phyloP scores from a whole-genome alignment of 64 coral and sea anemone species.

The Montipora capricornis region DNA sequence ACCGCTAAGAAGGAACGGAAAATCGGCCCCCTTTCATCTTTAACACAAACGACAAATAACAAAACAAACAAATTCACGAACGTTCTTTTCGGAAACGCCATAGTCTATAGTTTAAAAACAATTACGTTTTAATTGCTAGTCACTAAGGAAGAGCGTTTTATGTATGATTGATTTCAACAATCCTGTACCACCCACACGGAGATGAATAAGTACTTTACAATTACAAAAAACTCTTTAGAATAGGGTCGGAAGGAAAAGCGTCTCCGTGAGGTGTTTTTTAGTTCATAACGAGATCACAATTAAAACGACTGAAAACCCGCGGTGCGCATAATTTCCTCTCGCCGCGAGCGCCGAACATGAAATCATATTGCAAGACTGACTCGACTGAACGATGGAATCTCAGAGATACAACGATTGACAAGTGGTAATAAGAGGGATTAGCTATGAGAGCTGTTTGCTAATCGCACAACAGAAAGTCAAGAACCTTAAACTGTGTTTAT shows the following conservation, averaged over 20 bases:
- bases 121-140: slow-evolving; percentile 35
- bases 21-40: neutral
- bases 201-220: slow-evolving; percentile 29
- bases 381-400: slow-evolving; percentile 10
- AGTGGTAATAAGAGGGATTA: slow-evolving; percentile 64
- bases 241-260: slow-evolving; percentile 15
- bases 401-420: slow-evolving; percentile 20
- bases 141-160: slow-evolving; percentile 18
- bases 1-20: neutral
- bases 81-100: slow-evolving; percentile 19
- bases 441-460: slow-evolving; percentile 23
- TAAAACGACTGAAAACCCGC: slow-evolving; percentile 27
- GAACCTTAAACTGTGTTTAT: slow-evolving; percentile 16
- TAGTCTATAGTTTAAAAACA: neutral
- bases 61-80: slow-evolving; percentile 22
- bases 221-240: slow-evolving; percentile 23
- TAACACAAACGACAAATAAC: neutral
- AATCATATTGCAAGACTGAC: neutral
- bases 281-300: neutral
- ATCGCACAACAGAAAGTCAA: slow-evolving; percentile 42
- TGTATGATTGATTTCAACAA: slow-evolving; percentile 24
- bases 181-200: slow-evolving; percentile 30
- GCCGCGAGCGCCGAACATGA: neutral
- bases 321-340: neutral
- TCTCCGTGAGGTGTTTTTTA: neutral